These are phyloP conservation scores for Epirrita christyi DNA, from an alignment of 2,888 invertebrate species.

Conservation along the genomic window DNA sequence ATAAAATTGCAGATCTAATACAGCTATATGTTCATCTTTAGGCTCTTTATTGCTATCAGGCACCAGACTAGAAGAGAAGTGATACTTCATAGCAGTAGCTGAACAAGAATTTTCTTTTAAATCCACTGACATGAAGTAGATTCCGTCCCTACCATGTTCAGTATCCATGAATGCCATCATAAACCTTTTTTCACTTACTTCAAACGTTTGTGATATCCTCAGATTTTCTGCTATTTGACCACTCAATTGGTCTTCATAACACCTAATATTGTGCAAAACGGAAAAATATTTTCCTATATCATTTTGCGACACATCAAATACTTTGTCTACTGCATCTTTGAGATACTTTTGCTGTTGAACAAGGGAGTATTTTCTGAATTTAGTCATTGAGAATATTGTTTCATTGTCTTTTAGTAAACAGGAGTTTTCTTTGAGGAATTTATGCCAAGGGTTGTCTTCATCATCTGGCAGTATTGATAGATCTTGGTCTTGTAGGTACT, in stretches of 20 bases:
- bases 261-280: slow-evolving; percentile 80
- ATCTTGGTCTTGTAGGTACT: slow-evolving; percentile 92
- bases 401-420: slow-evolving; percentile 88
- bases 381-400: slow-evolving; percentile 90
- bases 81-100: slow-evolving; percentile 81
- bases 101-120: slow-evolving; percentile 67
- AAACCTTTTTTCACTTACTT: slow-evolving; percentile 73
- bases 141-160: slow-evolving; percentile 63
- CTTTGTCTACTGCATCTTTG: slow-evolving; percentile 86
- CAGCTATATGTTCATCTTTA: slow-evolving; percentile 66
- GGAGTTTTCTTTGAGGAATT: slow-evolving; percentile 90
- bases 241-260: slow-evolving; percentile 63
- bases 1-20: slow-evolving; percentile 91
- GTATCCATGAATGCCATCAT: slow-evolving; percentile 80
- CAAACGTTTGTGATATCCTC: slow-evolving; percentile 79
- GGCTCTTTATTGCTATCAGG: slow-evolving; percentile 54
- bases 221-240: slow-evolving; percentile 56
- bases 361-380: slow-evolving; percentile 90
- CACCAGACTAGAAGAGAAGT: slow-evolving; percentile 75
- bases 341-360: slow-evolving; percentile 92
- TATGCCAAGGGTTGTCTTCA: slow-evolving; percentile 91
- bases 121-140: slow-evolving; percentile 81
- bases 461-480: slow-evolving; percentile 89
- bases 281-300: slow-evolving; percentile 87
- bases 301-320: slow-evolving; percentile 88